These are phyloP conservation scores for Campylomormyrus numenius DNA, from an alignment of 2,113 vertebrate genomes.

Conservation along the genomic window DNA sequence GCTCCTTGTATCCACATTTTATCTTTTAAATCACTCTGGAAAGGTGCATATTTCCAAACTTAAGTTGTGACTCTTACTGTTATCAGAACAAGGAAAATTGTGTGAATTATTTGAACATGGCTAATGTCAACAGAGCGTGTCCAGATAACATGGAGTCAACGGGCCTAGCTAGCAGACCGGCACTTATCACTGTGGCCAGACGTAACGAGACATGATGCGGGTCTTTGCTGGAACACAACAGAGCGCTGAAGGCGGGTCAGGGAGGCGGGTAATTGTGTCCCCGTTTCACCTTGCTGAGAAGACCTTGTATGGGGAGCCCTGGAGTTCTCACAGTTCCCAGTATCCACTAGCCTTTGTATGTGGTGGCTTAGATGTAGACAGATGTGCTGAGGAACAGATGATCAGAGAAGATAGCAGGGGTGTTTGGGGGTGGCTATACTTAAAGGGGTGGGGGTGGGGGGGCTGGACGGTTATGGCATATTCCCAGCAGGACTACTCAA, in stretches of 20 bases:
- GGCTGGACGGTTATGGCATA: constrained; percentile 54
- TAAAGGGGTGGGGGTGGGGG: constrained; percentile 34
- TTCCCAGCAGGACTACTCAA: constrained; percentile 70
- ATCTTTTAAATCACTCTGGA: not conserved
- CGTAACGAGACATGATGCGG: not conserved
- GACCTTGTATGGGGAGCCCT: not conserved
- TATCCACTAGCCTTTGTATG: not conserved
- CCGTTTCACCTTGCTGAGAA: not conserved
- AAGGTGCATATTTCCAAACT: not conserved
- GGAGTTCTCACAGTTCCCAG: not conserved
- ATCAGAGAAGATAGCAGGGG: constrained; percentile 31
- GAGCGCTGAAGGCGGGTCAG: not conserved
- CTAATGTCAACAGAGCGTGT: not conserved
- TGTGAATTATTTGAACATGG: not conserved
- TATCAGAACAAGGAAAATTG: not conserved
- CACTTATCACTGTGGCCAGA: not conserved
- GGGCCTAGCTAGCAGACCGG: not conserved
- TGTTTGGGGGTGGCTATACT: constrained; percentile 27
- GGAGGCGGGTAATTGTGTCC: not conserved
- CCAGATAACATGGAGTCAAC: not conserved
- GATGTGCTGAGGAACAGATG: not conserved
- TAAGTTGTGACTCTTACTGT: not conserved
- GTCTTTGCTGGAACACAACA: not conserved
- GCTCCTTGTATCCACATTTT: not conserved
- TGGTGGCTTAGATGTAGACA: not conserved